phyloP scores from a whole-genome alignment of 2,888 invertebrate species.

The Selenia dentaria region DNA sequence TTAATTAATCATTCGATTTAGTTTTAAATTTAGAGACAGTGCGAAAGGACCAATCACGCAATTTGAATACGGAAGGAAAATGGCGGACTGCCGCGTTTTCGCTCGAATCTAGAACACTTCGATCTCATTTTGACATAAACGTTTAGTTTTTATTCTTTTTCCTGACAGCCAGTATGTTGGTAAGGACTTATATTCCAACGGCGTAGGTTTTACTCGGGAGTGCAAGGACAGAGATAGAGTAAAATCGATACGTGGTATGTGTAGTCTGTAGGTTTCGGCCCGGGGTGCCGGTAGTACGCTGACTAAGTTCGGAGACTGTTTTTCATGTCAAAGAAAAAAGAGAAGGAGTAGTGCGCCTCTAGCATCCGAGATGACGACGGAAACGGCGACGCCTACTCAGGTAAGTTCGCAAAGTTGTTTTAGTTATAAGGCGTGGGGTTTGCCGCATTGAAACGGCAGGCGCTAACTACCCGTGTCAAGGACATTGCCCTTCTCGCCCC shows the following conservation, averaged over 20 bases:
- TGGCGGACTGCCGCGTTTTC: constrained; percentile 63
- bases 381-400: constrained; percentile 81
- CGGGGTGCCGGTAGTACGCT: constrained; percentile 58
- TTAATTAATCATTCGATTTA: constrained; percentile 39
- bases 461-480: constrained; percentile 53
- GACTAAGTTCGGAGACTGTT: constrained; percentile 65
- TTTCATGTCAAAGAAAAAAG: constrained; percentile 74
- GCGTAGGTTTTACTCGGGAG: constrained; percentile 36
- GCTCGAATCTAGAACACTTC: constrained; percentile 46
- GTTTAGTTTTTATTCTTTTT: constrained; percentile 30
- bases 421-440: constrained; percentile 30
- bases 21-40: constrained; percentile 30
- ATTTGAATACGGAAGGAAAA: constrained; percentile 59
- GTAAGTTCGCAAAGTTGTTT: constrained; percentile 43
- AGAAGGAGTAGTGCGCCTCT: constrained; percentile 69
- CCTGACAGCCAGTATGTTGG: constrained; percentile 48
- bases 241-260: constrained; percentile 57
- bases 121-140: constrained; percentile 14
- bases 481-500: constrained; percentile 50
- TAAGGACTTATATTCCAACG: constrained; percentile 49
- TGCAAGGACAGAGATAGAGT: constrained; percentile 45
- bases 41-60: constrained; percentile 45
- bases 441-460: constrained; percentile 53
- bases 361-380: constrained; percentile 76
- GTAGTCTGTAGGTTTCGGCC: constrained; percentile 27